Percentiles rank a stretch among this genome's conserved stretches.
Evolutionary conservation across 2,113 vertebrate genomes (phyloP).

Genomic region (Mustela nigripes): DNA sequence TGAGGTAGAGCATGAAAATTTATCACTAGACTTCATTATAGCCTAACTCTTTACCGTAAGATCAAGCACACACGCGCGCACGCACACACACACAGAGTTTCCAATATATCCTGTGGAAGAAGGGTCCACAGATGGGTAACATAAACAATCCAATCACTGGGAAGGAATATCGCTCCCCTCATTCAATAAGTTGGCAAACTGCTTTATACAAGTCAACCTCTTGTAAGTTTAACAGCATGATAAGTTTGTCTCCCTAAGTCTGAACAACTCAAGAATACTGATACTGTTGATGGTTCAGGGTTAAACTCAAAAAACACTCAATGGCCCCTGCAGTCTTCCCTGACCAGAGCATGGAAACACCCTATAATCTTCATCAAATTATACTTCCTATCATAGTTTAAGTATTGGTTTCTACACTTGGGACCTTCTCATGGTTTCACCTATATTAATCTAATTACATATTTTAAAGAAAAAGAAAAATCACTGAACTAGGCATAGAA

Average conservation of each 20-base stretch:
- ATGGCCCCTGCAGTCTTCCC: not conserved
- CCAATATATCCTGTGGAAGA: not conserved
- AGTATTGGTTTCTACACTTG: not conserved
- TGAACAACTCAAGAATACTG: not conserved
- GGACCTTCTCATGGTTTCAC: not conserved
- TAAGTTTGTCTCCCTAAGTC: not conserved
- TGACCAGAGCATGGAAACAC: not conserved
- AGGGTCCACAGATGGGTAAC: not conserved
- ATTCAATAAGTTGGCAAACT: not conserved
- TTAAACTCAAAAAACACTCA: not conserved
- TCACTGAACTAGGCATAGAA: not conserved
- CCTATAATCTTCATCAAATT: not conserved
- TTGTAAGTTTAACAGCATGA: not conserved
- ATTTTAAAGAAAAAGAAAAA: slow-evolving; percentile 35
- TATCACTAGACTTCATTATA: not conserved
- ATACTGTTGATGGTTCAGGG: not conserved
- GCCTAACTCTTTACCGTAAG: slow-evolving; percentile 17
- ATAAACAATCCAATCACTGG: not conserved
- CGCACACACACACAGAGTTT: not conserved
- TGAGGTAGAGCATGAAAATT: not conserved
- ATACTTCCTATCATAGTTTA: not conserved
- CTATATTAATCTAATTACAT: not conserved
- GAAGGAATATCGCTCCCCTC: not conserved
- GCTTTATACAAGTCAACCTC: not conserved
- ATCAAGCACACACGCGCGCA: not conserved